Conservation (phyloP, 2,888 invertebrate genomes). For the Cryptocephalus primarius region DNA sequence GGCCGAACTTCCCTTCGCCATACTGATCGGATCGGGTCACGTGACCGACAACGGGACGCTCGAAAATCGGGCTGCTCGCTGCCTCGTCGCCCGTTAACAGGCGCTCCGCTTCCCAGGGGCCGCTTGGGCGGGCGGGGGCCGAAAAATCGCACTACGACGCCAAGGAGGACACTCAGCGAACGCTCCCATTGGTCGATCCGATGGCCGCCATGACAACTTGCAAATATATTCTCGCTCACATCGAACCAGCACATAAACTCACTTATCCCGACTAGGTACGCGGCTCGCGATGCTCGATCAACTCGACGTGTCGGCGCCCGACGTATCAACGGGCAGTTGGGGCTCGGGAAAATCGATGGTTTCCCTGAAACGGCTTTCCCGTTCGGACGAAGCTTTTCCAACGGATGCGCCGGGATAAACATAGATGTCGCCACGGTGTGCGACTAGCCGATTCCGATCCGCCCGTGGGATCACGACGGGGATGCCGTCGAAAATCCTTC, state of each 20-base stretch:
- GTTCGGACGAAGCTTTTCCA: conserved; percentile 18
- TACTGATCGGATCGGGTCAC: conserved; percentile 45
- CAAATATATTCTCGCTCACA: conserved; percentile 20
- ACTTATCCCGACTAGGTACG: too few species aligned
- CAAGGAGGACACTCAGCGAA: conserved; percentile 57
- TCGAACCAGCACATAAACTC: too few species aligned
- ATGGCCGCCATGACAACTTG: conserved; percentile 55
- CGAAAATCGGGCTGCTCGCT: too few species aligned
- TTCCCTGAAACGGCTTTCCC: conserved; percentile 9
- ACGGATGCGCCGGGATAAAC: conserved; percentile 12
- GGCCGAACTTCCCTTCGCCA: conserved; percentile 47
- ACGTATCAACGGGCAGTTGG: too few species aligned
- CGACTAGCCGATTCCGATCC: too few species aligned
- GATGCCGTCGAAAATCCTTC: too few species aligned
- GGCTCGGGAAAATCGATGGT: conserved; percentile 1
- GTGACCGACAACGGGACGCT: conserved; percentile 41
- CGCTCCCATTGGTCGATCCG: conserved; percentile 58
- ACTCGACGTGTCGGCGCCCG: too few species aligned
- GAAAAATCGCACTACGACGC: conserved; percentile 44
- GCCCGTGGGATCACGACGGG: too few species aligned
- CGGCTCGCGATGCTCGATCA: too few species aligned
- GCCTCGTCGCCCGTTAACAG: too few species aligned
- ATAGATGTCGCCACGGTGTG: conserved; percentile 18
- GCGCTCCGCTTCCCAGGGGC: too few species aligned
- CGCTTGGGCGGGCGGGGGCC: too few species aligned